Evolutionary conservation across 2,797 vertebrate genomes (phyloP), one percentile per base, ranked within the genome.

Genomic region (Eutrigla gurnardus): DNA sequence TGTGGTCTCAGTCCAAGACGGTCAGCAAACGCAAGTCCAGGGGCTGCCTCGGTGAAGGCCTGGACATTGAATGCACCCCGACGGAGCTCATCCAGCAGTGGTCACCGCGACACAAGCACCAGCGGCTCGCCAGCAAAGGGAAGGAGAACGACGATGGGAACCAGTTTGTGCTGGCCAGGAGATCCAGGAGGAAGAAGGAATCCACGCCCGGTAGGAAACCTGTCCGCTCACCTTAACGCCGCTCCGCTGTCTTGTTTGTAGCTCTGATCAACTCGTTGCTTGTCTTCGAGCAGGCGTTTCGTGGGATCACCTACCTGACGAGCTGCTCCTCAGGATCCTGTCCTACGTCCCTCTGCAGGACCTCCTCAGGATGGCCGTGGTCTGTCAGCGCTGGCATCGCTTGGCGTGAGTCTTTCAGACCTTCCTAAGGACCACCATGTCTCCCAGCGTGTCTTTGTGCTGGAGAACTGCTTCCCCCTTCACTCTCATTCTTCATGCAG

Each of bases 301-400:
- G 5, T 97, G 96, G 96, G 95, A 98, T 78, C 88, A 88, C 0
- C 93, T 99, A 2, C 97, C 97, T 0, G 98, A 99, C 10, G 97
- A 99, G 86, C 89, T 99, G 63, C 93, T 99, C 2, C 80, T 99
- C 63, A 90, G 93, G 39, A 94, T 99, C 86, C 92, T 97, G 70
- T 92, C 91, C 2, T 94, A 80, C 80, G 91, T 99, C 2, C 92
- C 96, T 2, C 90, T 99, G 43, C 93, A 83, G 1, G 96, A 98
- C 15, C 95, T 99, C 17, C 81, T 98, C 6, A 93, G 93, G 77
- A 92, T 91, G 33, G 94, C 97, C 0, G 6, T 66, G 0, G 91
- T 96, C 7, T 97, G 96, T 87, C 96, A 92, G 75, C 95, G 96
- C 25, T 99, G 97, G 97, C 94, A 93, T 77, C 74, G 93, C 53